phyloP scores from a whole-genome alignment of 2,797 vertebrate species.

The Melanotaenia boesemani region DNA sequence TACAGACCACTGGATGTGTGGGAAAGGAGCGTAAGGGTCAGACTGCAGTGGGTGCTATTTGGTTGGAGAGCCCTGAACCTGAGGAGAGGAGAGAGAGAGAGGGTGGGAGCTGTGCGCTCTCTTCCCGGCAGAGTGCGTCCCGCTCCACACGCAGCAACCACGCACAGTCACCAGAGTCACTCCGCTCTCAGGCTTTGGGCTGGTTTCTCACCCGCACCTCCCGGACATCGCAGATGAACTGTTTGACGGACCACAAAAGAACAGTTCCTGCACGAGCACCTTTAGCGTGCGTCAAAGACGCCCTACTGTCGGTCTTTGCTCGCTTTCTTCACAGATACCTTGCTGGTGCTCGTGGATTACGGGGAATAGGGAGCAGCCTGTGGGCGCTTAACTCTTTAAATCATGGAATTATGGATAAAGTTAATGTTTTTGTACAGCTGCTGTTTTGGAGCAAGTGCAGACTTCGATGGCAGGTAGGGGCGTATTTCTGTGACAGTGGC shows the following conservation, averaged over 20 bases:
- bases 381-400: constrained; percentile 39
- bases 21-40: constrained; percentile 18
- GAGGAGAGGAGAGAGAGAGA: constrained; percentile 27
- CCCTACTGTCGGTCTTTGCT: constrained; percentile 8
- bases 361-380: constrained; percentile 20
- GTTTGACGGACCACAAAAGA: constrained; percentile 49
- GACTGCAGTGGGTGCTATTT: constrained; percentile 58
- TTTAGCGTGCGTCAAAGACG: constrained; percentile 30
- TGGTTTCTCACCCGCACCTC: constrained; percentile 44
- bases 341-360: constrained; percentile 57
- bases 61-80: constrained; percentile 59
- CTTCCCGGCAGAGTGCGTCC: constrained; percentile 70
- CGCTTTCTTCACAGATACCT: constrained; percentile 30
- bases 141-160: constrained; percentile 36
- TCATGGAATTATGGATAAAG: constrained; percentile 85
- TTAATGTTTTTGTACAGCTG: constrained; percentile 82
- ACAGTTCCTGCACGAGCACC: constrained; percentile 38
- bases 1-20: background rate
- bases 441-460: constrained; percentile 83
- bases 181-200: constrained; percentile 41
- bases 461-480: constrained; percentile 94
- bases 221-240: constrained; percentile 50
- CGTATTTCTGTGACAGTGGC: background rate
- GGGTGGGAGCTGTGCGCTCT: constrained; percentile 60
- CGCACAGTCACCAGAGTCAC: constrained; percentile 44